Conservation (phyloP, 2,888 invertebrate genomes). For the Tryphoninae sp. region DNA sequence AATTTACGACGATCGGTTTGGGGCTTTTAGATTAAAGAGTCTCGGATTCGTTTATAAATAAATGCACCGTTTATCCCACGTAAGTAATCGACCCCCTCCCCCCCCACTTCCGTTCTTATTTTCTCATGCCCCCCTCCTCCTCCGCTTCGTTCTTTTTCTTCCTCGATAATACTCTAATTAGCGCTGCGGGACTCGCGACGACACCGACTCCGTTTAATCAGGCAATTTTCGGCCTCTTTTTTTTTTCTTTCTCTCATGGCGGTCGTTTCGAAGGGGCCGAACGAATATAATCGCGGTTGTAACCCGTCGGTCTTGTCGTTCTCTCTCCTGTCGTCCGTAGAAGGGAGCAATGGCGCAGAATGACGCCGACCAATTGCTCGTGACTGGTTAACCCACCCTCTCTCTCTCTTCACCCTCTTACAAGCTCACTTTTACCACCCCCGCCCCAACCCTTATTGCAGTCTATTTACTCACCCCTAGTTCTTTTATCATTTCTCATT, state of each 20-base stretch:
- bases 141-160: conserved; percentile 29
- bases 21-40: conserved; percentile 21
- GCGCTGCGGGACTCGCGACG: conserved; percentile 53
- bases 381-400: conserved; percentile 71
- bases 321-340: conserved; percentile 38
- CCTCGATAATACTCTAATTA: conserved; percentile 61
- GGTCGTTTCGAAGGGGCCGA: conserved; percentile 46
- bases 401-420: conserved; percentile 54
- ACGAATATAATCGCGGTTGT: conserved; percentile 42
- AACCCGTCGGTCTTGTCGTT: conserved; percentile 42
- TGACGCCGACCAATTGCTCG: conserved; percentile 75
- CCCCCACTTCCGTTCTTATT: neutral
- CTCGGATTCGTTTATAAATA: conserved; percentile 39
- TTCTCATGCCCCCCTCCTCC: neutral
- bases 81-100: conserved; percentile 53
- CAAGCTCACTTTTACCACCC: conserved; percentile 27
- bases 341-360: conserved; percentile 75
- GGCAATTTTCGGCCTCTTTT: conserved; percentile 48
- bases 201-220: conserved; percentile 62
- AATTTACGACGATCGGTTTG: conserved; percentile 30
- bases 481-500: conserved; percentile 27
- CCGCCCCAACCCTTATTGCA: conserved; percentile 27
- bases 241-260: conserved; percentile 49
- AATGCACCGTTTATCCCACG: conserved; percentile 47
- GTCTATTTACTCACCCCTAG: no score